Evolutionary conservation across 2,888 invertebrate genomes (phyloP).

Genomic region (Unio delphinus): DNA sequence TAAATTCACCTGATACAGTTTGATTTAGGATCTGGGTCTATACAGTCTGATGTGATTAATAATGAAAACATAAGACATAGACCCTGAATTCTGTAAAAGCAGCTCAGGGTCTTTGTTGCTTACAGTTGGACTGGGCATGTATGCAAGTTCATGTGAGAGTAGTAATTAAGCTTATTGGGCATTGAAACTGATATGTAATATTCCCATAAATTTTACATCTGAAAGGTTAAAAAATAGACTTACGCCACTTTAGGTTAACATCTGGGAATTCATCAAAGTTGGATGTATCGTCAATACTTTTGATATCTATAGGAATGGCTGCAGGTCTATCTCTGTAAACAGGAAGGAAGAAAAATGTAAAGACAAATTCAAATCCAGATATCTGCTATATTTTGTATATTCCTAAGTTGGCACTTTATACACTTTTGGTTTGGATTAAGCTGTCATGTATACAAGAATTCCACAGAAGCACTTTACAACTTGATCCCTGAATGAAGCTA

Average conservation of each 20-base stretch:
- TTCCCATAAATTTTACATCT: background rate
- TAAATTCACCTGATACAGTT: too few species aligned
- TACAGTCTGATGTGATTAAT: too few species aligned
- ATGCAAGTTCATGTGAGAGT: too few species aligned
- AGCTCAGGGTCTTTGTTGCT: too few species aligned
- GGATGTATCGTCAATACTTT: slow-evolving; percentile 99
- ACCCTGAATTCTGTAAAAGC: too few species aligned
- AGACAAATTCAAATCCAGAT: background rate
- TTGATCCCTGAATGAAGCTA: too few species aligned
- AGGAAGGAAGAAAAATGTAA: slow-evolving; percentile 1
- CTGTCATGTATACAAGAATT: too few species aligned
- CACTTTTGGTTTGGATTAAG: background rate
- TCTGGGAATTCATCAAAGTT: slow-evolving; percentile 99
- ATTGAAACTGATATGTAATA: background rate
- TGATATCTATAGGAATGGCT: slow-evolving; percentile 97
- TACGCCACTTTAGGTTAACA: slow-evolving; percentile 98
- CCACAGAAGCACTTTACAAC: too few species aligned
- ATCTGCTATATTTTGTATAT: background rate
- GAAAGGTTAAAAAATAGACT: slow-evolving; percentile 70
- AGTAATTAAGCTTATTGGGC: too few species aligned
- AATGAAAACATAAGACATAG: too few species aligned
- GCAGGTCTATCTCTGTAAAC: slow-evolving; percentile 87
- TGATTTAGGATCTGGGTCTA: too few species aligned
- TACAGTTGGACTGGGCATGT: too few species aligned
- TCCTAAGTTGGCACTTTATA: slow-evolving; percentile 1